Percentiles rank a stretch among this genome's conserved stretches.
Conservation (phyloP, 1,140 invertebrate genomes). For the Lepidurus arcticus region DNA sequence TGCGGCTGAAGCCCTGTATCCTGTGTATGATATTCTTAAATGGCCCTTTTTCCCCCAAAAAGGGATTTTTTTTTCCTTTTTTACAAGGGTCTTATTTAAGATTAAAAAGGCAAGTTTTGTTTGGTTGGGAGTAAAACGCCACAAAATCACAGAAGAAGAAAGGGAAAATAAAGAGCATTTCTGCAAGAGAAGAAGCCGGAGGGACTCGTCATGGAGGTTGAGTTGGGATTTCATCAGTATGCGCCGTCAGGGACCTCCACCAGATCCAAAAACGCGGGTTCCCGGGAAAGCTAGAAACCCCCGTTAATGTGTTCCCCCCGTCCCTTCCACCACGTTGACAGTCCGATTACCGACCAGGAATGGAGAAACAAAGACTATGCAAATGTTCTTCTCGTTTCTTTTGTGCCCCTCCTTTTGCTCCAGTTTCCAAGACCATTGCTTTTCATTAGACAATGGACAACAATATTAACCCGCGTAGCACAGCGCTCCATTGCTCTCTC, state of each 20-base stretch:
- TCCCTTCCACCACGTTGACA: constrained; percentile 3
- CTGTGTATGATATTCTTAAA: too few species aligned
- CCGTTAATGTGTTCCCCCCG: constrained; percentile 10
- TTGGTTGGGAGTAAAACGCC: neutral
- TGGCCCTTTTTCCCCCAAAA: neutral
- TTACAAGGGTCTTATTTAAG: neutral
- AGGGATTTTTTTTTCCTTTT: neutral
- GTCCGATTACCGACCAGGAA: constrained; percentile 20
- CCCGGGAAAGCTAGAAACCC: neutral
- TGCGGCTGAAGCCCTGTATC: too few species aligned
- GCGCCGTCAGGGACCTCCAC: constrained; percentile 2
- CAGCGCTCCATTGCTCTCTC: neutral
- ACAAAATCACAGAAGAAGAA: neutral
- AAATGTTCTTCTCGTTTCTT: constrained; percentile 13
- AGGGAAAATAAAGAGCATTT: neutral
- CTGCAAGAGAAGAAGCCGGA: neutral
- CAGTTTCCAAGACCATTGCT: constrained; percentile 21
- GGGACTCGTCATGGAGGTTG: neutral
- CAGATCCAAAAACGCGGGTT: neutral
- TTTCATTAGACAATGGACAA: constrained; percentile 19
- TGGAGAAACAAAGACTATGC: constrained; percentile 21
- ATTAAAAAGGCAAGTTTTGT: neutral
- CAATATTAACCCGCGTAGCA: constrained; percentile 4
- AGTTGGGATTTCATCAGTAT: constrained; percentile 18
- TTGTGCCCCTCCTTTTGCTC: neutral